Percentiles rank a stretch among this genome's conserved stretches.
phyloP scores from a whole-genome alignment of 2,888 invertebrate species.

The Mimas tiliae region DNA sequence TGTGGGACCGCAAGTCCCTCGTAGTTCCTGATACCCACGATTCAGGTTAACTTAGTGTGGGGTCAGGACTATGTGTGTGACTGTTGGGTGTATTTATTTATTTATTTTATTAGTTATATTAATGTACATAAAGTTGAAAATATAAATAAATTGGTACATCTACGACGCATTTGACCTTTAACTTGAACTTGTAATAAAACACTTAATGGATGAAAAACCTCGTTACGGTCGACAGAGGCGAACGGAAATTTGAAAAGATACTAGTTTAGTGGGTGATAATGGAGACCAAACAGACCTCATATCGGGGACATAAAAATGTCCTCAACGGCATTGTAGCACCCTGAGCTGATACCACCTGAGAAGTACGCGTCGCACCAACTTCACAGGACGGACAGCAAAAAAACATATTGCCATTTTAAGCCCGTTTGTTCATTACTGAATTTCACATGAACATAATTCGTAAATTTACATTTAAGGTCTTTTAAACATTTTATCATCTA shows the following conservation, averaged over 20 bases:
- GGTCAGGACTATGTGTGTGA: too few species aligned
- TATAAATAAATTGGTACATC: too few species aligned
- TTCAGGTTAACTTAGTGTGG: too few species aligned
- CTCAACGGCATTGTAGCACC: constrained; percentile 51
- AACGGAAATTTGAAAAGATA: constrained; percentile 70
- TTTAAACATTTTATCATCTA: too few species aligned
- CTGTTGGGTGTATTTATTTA: too few species aligned
- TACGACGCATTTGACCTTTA: constrained; percentile 22
- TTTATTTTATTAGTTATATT: too few species aligned
- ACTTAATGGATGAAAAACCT: constrained; percentile 52
- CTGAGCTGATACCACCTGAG: constrained; percentile 55
- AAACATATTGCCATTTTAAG: background rate
- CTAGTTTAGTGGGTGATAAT: constrained; percentile 47
- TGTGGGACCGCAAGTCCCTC: too few species aligned
- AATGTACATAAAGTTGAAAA: too few species aligned
- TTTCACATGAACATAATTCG: background rate
- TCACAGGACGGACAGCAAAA: constrained; percentile 7
- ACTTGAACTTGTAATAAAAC: constrained; percentile 41
- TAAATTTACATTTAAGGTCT: too few species aligned
- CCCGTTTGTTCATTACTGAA: background rate
- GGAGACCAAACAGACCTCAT: constrained; percentile 53
- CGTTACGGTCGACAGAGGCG: constrained; percentile 54
- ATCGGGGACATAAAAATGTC: constrained; percentile 62
- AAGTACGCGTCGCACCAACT: constrained; percentile 32
- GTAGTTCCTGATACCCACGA: too few species aligned